Evolutionary conservation across 30 jellyfish, hydroid and myxozoan genomes (phyloP), one percentile per base, ranked within the genome.

Genomic region (Aurelia aurita): DNA sequence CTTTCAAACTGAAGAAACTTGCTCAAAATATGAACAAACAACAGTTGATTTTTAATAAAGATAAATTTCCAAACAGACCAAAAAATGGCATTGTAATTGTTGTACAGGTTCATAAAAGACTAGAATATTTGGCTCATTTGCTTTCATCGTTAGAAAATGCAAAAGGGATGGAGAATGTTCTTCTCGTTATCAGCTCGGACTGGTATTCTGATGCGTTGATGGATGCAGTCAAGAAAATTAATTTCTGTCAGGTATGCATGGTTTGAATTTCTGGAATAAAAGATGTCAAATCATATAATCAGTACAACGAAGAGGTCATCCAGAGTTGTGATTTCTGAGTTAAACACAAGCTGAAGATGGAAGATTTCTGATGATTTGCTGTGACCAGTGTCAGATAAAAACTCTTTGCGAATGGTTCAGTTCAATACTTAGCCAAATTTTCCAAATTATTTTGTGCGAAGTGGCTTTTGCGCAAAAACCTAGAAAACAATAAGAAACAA

Each of bases 51-150:
- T 81, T 82, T 46, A 94, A 94, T 46, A 64, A 18, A 70, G 84
- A 88, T 44, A 39, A 31, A 44, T 94, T 82, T 45, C 86, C 87
- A 27, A 69, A 77, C 20, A 58, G 92, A 25, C 94, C 93, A 1
- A 67, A 77, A 69, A 77, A 89, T 68, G 93, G 91, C n/a, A 58
- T 76, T 49, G 92, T 94, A 23, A 81, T 94, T 51, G 96, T 94
- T 16, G 89, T 94, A 9, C 99, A 94, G 64, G 97, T 88, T 27
- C 99, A 94, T 68, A 94, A 94, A 70, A 58, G 99, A 78, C 44
- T 94, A 58, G 96, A 94, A 58, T 88, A 94, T 77, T 79, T 94
- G 43, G 89, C 68, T 15, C 93, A 94, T 44, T 74, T 94, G 39
- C 54, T 94, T 20, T 87, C 89, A 47, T 94, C 99, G 28, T 47